Evolutionary conservation across 2,888 invertebrate genomes (phyloP).

Genomic region (Hoplodrina ambigua): DNA sequence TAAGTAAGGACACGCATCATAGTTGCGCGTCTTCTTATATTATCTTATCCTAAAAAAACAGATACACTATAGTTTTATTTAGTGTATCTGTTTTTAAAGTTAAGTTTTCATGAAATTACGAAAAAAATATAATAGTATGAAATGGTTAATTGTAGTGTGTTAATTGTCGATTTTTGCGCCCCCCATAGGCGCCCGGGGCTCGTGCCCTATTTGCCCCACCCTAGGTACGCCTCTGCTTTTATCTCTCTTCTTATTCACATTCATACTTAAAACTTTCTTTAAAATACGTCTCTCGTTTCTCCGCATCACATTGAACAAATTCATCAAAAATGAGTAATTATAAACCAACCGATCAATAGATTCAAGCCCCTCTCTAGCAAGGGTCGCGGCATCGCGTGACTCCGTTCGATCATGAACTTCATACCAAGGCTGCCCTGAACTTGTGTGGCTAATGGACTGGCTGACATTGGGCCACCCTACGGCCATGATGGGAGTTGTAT

Average conservation of each 20-base stretch:
- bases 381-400: constrained; percentile 58
- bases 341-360: constrained; percentile 44
- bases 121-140: too few relatives aligned
- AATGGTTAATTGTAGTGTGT: too few relatives aligned
- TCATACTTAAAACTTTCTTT: background rate
- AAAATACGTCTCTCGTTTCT: background rate
- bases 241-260: background rate
- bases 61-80: too few relatives aligned
- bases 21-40: too few relatives aligned
- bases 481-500: constrained; percentile 49
- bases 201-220: too few relatives aligned
- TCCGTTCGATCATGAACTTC: constrained; percentile 61
- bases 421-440: constrained; percentile 62
- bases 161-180: too few relatives aligned
- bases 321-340: constrained; percentile 14
- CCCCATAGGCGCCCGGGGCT: too few relatives aligned
- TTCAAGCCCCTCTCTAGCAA: constrained; percentile 22
- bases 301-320: background rate
- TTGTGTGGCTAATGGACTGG: constrained; percentile 56
- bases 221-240: too few relatives aligned
- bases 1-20: too few relatives aligned
- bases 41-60: too few relatives aligned
- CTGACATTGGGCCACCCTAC: constrained; percentile 61
- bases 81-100: too few relatives aligned
- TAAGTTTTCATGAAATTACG: too few relatives aligned